Evolutionary conservation across 2,888 invertebrate genomes (phyloP).

Genomic region (Magallana nippona): DNA sequence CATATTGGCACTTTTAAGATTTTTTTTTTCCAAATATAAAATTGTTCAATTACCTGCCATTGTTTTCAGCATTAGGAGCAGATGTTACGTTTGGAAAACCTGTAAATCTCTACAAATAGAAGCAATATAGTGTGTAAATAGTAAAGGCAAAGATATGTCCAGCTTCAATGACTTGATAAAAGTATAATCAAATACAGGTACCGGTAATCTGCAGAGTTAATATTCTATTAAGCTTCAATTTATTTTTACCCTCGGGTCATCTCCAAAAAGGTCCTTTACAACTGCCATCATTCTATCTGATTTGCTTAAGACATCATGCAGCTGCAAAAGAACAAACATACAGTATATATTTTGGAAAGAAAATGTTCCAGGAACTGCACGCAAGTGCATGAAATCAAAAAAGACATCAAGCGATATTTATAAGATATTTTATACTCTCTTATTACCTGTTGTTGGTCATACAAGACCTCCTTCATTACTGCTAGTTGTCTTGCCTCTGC

Average conservation of each 20-base stretch:
- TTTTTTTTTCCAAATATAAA: not conserved
- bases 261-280: conserved; percentile 76
- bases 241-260: conserved; percentile 72
- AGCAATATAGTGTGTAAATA: no score
- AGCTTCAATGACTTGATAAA: no score
- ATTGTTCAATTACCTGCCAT: conserved; percentile 32
- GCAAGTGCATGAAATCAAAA: no score
- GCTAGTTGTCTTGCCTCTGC: conserved; percentile 70
- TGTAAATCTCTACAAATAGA: conserved; percentile 67
- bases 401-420: not conserved
- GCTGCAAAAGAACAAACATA: conserved; percentile 55
- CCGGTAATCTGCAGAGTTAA: no score
- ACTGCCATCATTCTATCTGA: conserved; percentile 76
- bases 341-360: no score
- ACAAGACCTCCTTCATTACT: conserved; percentile 74
- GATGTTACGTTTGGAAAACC: conserved; percentile 74
- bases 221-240: no score
- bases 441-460: conserved; percentile 74
- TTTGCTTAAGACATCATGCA: conserved; percentile 71
- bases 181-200: no score
- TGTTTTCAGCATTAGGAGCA: conserved; percentile 61
- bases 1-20: not conserved
- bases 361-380: no score
- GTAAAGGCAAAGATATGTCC: no score
- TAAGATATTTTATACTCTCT: not conserved